Percentiles rank a stretch among this genome's conserved stretches.
phyloP scores from a whole-genome alignment of 2,888 invertebrate species.

The Hyposoter dolosus region DNA sequence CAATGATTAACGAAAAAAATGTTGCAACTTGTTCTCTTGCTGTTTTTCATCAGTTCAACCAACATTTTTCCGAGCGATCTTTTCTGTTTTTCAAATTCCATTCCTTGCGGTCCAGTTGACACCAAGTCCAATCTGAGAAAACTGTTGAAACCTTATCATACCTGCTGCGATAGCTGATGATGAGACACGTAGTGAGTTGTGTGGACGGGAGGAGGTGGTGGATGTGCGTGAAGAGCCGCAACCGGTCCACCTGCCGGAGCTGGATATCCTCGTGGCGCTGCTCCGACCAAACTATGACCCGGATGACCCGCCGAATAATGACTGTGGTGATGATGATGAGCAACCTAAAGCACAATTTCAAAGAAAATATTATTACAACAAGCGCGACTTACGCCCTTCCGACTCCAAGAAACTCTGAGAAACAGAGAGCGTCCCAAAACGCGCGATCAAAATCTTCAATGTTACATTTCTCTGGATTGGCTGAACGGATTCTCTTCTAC shows the following conservation, averaged over 20 bases:
- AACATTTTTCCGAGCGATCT: not conserved
- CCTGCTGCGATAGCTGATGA: conserved; percentile 82
- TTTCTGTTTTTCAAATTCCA: not conserved
- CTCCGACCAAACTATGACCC: conserved; percentile 80
- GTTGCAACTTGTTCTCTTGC: not conserved
- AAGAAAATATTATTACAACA: not conserved
- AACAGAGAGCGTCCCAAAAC: too few species aligned
- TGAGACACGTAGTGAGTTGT: conserved; percentile 81
- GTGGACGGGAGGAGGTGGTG: conserved; percentile 78
- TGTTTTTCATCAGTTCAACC: not conserved
- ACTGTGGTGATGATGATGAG: conserved; percentile 80
- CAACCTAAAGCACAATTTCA: conserved; percentile 72
- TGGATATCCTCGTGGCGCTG: conserved; percentile 81
- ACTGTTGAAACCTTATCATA: conserved; percentile 56
- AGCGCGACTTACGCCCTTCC: too few species aligned
- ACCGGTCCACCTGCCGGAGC: conserved; percentile 81
- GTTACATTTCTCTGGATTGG: too few species aligned
- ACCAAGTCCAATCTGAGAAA: not conserved
- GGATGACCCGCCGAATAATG: conserved; percentile 81
- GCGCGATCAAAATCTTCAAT: too few species aligned
- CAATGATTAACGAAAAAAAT: conserved; percentile 45
- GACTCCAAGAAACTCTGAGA: too few species aligned
- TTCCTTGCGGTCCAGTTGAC: not conserved
- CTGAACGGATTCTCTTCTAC: too few species aligned
- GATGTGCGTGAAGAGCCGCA: conserved; percentile 80